Evolutionary conservation across 1,140 invertebrate genomes (phyloP).

Genomic region (Psilanteris sp.): DNA sequence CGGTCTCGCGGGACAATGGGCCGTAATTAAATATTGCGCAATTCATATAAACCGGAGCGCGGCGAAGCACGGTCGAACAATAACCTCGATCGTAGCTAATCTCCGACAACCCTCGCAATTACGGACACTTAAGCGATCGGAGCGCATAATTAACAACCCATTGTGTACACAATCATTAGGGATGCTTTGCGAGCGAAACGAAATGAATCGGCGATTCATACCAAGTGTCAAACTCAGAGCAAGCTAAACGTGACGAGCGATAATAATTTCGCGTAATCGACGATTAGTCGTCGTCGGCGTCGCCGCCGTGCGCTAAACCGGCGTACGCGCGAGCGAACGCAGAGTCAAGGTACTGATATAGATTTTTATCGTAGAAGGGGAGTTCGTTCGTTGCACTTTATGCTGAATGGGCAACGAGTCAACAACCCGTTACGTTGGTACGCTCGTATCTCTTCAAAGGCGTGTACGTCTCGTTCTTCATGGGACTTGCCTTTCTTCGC

Average conservation of each 20-base stretch:
- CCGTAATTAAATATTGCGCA: constrained; percentile 47
- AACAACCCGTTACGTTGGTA: constrained; percentile 72
- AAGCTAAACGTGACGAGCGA: constrained; percentile 13
- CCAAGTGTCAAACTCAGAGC: constrained; percentile 19
- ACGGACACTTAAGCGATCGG: constrained; percentile 40
- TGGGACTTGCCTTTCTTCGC: constrained; percentile 51
- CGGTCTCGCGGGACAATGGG: constrained; percentile 10
- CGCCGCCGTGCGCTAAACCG: constrained; percentile 34
- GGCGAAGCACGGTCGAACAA: constrained; percentile 19
- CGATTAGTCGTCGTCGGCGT: constrained; percentile 45
- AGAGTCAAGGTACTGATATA: constrained; percentile 67
- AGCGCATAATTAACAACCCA: constrained; percentile 48
- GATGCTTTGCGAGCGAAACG: constrained; percentile 1
- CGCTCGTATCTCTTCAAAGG: constrained; percentile 50
- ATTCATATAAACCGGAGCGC: constrained; percentile 31
- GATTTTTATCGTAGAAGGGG: constrained; percentile 73
- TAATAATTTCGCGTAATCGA: constrained; percentile 40
- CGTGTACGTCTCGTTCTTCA: constrained; percentile 44
- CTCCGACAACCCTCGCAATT: constrained; percentile 36
- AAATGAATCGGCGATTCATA: constrained; percentile 25
- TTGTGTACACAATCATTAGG: constrained; percentile 42
- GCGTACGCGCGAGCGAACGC: constrained; percentile 30
- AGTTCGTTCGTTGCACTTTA: constrained; percentile 76
- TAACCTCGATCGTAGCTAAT: constrained; percentile 26
- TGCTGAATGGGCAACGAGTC: constrained; percentile 78